Conservation (phyloP, 37 sponge, comb jelly and placozoan species). For the Haliclona indistincta region DNA sequence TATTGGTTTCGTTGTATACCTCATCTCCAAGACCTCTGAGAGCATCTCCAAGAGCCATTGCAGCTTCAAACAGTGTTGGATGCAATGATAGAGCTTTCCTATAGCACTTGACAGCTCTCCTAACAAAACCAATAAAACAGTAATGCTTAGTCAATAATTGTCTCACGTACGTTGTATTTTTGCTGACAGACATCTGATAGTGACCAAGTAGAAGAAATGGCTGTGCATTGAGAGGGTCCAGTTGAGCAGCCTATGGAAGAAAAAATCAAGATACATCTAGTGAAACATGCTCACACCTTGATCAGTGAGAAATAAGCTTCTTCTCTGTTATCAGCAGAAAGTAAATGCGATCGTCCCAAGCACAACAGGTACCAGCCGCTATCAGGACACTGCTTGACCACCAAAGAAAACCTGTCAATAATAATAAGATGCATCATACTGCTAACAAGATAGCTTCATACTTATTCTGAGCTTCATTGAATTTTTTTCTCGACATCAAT, state of each 20-base stretch:
- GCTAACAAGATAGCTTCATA: not conserved
- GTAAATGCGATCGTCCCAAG: not conserved
- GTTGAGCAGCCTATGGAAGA: constrained; percentile 62
- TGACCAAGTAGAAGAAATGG: constrained; percentile 64
- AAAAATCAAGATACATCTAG: not conserved
- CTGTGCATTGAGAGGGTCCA: constrained; percentile 57
- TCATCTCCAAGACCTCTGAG: constrained; percentile 36
- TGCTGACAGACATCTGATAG: constrained; percentile 48
- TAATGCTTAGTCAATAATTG: not conserved
- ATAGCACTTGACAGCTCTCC: constrained; percentile 73
- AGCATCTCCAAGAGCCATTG: constrained; percentile 43
- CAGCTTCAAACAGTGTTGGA: constrained; percentile 45
- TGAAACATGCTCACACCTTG: not conserved
- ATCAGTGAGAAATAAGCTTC: not conserved
- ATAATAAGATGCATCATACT: not conserved
- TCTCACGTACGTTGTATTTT: constrained; percentile 2
- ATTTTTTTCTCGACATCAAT: not conserved
- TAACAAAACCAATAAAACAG: not conserved
- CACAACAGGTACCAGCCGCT: not conserved
- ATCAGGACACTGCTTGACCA: not conserved
- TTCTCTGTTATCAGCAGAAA: not conserved
- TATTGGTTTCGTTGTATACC: constrained; percentile 12
- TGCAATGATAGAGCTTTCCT: constrained; percentile 55
- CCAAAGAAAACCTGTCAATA: not conserved
- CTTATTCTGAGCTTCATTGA: not conserved